phyloP scores from a whole-genome alignment of 2,888 invertebrate genomes.

The Ecliptopera silaceata region DNA sequence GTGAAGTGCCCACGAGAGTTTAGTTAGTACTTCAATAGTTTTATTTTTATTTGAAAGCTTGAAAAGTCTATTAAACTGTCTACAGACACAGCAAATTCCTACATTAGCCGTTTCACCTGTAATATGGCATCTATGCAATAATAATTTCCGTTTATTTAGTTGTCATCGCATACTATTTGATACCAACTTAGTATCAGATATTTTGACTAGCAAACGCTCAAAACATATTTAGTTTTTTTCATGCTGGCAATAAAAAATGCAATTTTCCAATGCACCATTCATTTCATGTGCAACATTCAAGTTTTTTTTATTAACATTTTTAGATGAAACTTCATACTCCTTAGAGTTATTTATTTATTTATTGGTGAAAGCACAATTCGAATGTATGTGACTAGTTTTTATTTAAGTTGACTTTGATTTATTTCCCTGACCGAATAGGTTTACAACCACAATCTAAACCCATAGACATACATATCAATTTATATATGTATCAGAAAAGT shows the following conservation, averaged over 20 bases:
- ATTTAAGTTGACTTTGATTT: slow-evolving; percentile 24
- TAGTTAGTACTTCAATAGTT: not conserved
- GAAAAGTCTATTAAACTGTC: not conserved
- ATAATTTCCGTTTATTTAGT: too few species aligned
- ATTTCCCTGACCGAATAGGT: slow-evolving; percentile 31
- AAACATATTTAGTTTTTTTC: not conserved
- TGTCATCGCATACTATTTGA: too few species aligned
- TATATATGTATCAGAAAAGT: slow-evolving; percentile 57
- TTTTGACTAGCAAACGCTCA: not conserved
- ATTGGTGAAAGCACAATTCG: slow-evolving; percentile 23
- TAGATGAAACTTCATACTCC: slow-evolving; percentile 7
- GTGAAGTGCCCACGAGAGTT: not conserved
- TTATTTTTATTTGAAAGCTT: not conserved
- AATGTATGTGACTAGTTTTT: slow-evolving; percentile 22
- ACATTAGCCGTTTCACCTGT: not conserved
- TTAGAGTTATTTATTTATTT: slow-evolving; percentile 28
- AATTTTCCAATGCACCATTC: not conserved
- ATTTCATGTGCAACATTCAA: not conserved
- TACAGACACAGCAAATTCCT: not conserved
- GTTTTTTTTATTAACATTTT: slow-evolving; percentile 1
- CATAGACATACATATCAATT: slow-evolving; percentile 71
- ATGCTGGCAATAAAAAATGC: not conserved
- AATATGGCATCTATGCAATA: not conserved
- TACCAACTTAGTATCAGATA: not conserved
- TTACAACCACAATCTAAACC: slow-evolving; percentile 35